phyloP scores from a whole-genome alignment of 2,888 invertebrate genomes.

The Brassicogethes aeneus region DNA sequence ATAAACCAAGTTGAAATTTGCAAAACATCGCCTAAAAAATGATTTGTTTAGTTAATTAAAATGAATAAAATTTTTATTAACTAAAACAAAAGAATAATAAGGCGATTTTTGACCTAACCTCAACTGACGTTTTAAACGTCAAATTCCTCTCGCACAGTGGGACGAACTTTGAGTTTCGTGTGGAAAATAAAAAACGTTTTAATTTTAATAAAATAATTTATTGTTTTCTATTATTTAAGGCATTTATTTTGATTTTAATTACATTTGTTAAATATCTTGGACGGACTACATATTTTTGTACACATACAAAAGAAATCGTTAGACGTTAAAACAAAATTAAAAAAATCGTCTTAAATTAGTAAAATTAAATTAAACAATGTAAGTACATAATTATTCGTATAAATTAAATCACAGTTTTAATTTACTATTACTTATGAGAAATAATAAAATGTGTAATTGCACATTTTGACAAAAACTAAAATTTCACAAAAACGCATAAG shows the following conservation, averaged over 20 bases:
- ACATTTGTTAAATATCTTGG: not conserved
- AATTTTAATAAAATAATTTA: not conserved
- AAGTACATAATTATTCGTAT: not conserved
- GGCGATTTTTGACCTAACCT: too few species aligned
- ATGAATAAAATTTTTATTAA: too few species aligned
- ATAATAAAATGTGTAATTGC: not conserved
- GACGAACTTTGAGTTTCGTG: too few species aligned
- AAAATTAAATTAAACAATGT: not conserved
- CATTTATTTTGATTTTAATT: not conserved
- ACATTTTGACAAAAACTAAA: not conserved
- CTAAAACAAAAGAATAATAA: too few species aligned
- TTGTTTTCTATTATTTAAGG: not conserved
- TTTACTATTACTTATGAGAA: not conserved
- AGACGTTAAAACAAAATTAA: not conserved
- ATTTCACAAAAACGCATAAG: not conserved
- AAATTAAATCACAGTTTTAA: slow-evolving; percentile 1
- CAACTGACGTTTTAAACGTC: too few species aligned
- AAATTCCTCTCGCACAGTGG: too few species aligned
- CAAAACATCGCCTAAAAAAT: too few species aligned
- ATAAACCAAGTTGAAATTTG: too few species aligned
- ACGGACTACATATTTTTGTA: not conserved
- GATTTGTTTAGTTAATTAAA: too few species aligned
- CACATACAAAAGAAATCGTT: not conserved
- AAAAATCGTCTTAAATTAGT: not conserved
- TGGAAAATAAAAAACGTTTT: not conserved